phyloP scores from a whole-genome alignment of 2,888 invertebrate species.

The Conistra vaccinii region DNA sequence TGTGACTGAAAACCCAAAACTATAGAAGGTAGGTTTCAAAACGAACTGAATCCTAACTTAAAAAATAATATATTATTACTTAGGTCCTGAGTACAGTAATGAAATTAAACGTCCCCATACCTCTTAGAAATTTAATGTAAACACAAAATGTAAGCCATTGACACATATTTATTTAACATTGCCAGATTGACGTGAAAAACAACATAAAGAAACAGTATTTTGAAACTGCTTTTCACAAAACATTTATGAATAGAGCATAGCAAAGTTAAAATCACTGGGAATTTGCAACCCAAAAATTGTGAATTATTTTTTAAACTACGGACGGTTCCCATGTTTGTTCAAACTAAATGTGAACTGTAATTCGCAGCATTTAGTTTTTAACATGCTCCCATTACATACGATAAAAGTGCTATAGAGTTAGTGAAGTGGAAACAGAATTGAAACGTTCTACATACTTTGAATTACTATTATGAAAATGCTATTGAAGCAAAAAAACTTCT shows the following conservation, averaged over 20 bases:
- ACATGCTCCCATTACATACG: slow-evolving; percentile 23
- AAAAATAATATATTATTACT: no score
- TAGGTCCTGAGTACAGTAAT: neutral
- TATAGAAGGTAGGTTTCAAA: neutral
- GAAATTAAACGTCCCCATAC: neutral
- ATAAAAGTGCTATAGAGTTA: slow-evolving; percentile 10
- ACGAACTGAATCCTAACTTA: neutral
- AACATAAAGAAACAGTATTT: neutral
- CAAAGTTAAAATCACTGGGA: slow-evolving; percentile 29
- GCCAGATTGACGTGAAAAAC: neutral
- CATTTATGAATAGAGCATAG: neutral
- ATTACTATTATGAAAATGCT: neutral
- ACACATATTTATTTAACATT: neutral
- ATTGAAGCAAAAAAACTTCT: neutral
- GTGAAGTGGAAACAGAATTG: slow-evolving; percentile 24
- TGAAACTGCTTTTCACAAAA: slow-evolving; percentile 4
- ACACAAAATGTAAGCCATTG: neutral
- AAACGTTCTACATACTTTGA: slow-evolving; percentile 19
- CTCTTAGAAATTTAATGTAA: neutral
- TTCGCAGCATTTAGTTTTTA: slow-evolving; percentile 24
- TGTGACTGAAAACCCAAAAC: neutral
- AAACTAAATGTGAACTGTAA: slow-evolving; percentile 26
- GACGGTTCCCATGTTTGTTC: slow-evolving; percentile 3
- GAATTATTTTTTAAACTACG: slow-evolving; percentile 13
- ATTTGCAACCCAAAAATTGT: slow-evolving; percentile 28